Percentiles rank a stretch among this genome's conserved stretches.
These are phyloP conservation scores for Eupeodes latifasciatus DNA, from an alignment of 2,888 invertebrate genomes.

Conservation along the genomic window DNA sequence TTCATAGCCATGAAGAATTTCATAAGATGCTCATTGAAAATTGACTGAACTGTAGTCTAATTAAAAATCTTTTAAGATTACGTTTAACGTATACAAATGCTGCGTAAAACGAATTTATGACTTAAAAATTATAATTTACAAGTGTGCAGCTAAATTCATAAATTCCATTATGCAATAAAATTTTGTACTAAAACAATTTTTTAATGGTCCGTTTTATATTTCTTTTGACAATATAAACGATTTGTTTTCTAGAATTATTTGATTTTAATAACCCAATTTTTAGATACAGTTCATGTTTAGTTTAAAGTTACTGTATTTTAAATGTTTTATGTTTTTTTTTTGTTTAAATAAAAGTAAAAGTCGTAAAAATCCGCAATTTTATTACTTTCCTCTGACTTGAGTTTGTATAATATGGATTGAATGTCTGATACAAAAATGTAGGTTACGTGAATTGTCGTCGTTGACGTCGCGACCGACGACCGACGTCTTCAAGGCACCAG, in stretches of 20 bases:
- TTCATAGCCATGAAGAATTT: too few relatives aligned
- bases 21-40: too few relatives aligned
- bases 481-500: conserved; percentile 4
- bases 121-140: not conserved
- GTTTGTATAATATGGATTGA: not conserved
- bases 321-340: not conserved
- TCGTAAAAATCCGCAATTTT: conserved; percentile 73
- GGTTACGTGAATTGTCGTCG: not conserved
- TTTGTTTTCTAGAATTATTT: conserved; percentile 69
- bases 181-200: conserved; percentile 35
- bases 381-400: conserved; percentile 57
- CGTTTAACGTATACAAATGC: not conserved
- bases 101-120: not conserved
- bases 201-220: conserved; percentile 69
- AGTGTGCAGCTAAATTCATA: conserved; percentile 12
- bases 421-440: conserved; percentile 58
- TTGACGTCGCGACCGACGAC: too few relatives aligned
- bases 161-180: conserved; percentile 32
- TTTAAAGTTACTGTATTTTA: conserved; percentile 21
- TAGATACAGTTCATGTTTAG: conserved; percentile 43
- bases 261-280: conserved; percentile 65
- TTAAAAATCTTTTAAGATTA: too few relatives aligned
- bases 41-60: too few relatives aligned
- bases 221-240: conserved; percentile 75
- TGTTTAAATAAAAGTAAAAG: conserved; percentile 45